phyloP scores from a whole-genome alignment of 2,888 invertebrate species.

The Eupithecia exiguata region DNA sequence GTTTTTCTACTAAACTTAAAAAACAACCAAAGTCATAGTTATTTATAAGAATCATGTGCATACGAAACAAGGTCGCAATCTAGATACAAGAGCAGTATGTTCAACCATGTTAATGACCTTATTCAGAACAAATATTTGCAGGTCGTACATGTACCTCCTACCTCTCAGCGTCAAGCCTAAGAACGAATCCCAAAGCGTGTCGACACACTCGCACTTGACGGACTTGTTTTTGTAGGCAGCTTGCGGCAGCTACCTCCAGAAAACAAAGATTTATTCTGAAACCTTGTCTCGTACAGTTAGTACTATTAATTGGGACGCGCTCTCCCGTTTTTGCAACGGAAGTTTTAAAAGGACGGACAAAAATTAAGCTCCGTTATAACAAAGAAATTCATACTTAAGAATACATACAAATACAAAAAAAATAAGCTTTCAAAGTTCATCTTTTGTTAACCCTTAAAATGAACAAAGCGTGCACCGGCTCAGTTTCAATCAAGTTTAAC shows the following conservation, averaged over 20 bases:
- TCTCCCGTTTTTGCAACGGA: background rate
- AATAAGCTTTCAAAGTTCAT: too few species aligned
- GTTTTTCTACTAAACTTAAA: too few species aligned
- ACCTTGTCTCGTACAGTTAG: slow-evolving; percentile 20
- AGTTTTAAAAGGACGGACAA: background rate
- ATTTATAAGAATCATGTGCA: too few species aligned
- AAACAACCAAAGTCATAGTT: too few species aligned
- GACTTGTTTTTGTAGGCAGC: slow-evolving; percentile 60
- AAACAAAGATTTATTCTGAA: slow-evolving; percentile 55
- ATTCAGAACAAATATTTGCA: background rate
- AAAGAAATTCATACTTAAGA: too few species aligned
- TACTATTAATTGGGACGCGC: slow-evolving; percentile 29
- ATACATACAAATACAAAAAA: too few species aligned
- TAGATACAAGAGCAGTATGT: too few species aligned
- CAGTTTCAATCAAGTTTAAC: background rate
- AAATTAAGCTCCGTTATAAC: background rate
- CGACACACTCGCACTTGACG: background rate
- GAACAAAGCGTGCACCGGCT: background rate
- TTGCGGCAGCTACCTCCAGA: slow-evolving; percentile 57
- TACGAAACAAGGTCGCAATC: too few species aligned
- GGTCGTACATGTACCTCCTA: background rate
- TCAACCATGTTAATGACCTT: too few species aligned
- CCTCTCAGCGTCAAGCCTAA: background rate
- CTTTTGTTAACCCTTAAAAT: too few species aligned
- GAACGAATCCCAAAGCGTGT: background rate